Evolutionary conservation across 2,113 vertebrate species (phyloP).

Genomic region (Oreocharis arfaki): DNA sequence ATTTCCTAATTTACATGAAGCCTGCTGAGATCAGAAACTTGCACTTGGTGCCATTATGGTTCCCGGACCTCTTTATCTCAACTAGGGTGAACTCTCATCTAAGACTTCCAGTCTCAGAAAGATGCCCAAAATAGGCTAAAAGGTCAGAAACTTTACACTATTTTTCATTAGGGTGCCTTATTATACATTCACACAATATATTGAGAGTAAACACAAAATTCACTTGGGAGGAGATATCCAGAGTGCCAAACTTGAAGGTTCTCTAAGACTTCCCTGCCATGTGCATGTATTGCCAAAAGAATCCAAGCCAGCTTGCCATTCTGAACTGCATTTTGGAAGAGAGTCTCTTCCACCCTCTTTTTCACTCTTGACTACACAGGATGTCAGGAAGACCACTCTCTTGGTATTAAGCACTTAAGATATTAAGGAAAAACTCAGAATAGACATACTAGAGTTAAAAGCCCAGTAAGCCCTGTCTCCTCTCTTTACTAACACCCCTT

Average conservation of each 20-base stretch:
- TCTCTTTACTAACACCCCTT: background rate
- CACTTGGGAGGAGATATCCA: background rate
- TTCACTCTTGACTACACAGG: background rate
- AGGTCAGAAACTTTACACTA: background rate
- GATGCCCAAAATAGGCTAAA: background rate
- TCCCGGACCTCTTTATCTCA: background rate
- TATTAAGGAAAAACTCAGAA: background rate
- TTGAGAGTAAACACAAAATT: background rate
- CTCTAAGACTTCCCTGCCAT: background rate
- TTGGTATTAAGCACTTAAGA: background rate
- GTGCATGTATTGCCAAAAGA: background rate
- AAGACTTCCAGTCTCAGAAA: background rate
- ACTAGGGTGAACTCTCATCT: fast-evolving
- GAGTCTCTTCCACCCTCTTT: background rate
- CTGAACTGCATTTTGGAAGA: background rate
- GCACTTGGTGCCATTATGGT: too few relatives aligned
- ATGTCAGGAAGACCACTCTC: background rate
- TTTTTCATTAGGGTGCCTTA: background rate
- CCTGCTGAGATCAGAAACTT: background rate
- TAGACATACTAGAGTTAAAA: background rate
- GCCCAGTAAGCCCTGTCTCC: background rate
- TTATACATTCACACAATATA: background rate
- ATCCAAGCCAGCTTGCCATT: background rate
- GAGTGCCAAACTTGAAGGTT: background rate
- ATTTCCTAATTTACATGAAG: background rate